Percentiles rank a stretch among this genome's conserved stretches.
Conservation (phyloP, 2,888 invertebrate species). For the Linyphia triangularis region DNA sequence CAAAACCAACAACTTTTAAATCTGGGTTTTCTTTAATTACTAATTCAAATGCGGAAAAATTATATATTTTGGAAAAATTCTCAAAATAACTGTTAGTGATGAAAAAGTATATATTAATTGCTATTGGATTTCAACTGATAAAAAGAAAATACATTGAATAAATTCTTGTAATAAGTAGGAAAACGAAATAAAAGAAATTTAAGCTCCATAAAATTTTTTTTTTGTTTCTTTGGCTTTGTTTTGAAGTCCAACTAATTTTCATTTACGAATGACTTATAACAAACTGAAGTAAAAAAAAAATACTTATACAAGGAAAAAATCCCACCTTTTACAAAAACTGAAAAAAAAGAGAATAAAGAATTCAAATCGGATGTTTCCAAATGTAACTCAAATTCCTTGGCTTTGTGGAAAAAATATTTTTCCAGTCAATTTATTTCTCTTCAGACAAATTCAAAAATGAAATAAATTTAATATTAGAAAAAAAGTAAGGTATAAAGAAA, state of each 20-base stretch:
- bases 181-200: not conserved
- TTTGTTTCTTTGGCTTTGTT: constrained; percentile 30
- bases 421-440: constrained; percentile 54
- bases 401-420: constrained; percentile 46
- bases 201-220: constrained; percentile 13
- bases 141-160: not conserved
- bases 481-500: not conserved
- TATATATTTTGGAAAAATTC: no score
- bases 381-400: constrained; percentile 49
- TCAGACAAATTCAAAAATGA: constrained; percentile 36
- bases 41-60: no score
- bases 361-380: constrained; percentile 58
- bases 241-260: constrained; percentile 24
- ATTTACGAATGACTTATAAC: constrained; percentile 26
- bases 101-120: not conserved
- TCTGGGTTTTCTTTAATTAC: no score
- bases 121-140: not conserved
- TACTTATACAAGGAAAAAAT: not conserved
- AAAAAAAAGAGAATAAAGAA: constrained; percentile 22
- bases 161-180: not conserved
- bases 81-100: no score
- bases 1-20: no score
- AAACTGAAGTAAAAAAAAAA: constrained; percentile 39
- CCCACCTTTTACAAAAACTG: not conserved
- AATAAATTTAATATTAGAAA: constrained; percentile 1